Conservation (phyloP, 1,140 invertebrate species). For the Drosophila nannoptera region DNA sequence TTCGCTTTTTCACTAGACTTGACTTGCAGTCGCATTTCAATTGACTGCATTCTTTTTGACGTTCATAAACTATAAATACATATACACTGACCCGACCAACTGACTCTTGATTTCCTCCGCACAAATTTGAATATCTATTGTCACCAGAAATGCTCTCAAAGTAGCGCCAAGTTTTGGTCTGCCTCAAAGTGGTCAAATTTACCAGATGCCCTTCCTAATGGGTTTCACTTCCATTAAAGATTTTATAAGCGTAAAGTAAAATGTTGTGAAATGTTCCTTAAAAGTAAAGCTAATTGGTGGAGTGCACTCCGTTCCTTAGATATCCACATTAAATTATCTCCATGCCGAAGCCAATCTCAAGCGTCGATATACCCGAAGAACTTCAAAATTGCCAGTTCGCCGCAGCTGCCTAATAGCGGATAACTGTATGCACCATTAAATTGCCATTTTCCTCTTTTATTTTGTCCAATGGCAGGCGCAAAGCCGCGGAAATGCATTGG, state of each 20-base stretch:
- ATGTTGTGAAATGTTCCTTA: no score
- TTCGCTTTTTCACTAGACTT: constrained; percentile 40
- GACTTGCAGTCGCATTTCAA: constrained; percentile 62
- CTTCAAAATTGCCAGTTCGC: constrained; percentile 25
- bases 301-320: no score
- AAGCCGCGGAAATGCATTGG: constrained; percentile 63
- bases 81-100: not conserved
- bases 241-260: no score
- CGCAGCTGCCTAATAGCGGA: constrained; percentile 64
- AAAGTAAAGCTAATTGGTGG: no score
- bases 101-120: constrained; percentile 40
- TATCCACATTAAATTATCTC: no score
- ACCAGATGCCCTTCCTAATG: no score
- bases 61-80: not conserved
- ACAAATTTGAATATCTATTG: no score
- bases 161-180: no score
- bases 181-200: no score
- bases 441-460: constrained; percentile 62
- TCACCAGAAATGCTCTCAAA: no score
- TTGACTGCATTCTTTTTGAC: constrained; percentile 56
- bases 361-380: constrained; percentile 4
- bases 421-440: constrained; percentile 71
- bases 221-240: no score
- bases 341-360: no score
- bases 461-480: constrained; percentile 37